Percentiles rank a stretch among this genome's conserved stretches.
Evolutionary conservation across 2,888 invertebrate species (phyloP).

Genomic region (Hypolimnas misippus): DNA sequence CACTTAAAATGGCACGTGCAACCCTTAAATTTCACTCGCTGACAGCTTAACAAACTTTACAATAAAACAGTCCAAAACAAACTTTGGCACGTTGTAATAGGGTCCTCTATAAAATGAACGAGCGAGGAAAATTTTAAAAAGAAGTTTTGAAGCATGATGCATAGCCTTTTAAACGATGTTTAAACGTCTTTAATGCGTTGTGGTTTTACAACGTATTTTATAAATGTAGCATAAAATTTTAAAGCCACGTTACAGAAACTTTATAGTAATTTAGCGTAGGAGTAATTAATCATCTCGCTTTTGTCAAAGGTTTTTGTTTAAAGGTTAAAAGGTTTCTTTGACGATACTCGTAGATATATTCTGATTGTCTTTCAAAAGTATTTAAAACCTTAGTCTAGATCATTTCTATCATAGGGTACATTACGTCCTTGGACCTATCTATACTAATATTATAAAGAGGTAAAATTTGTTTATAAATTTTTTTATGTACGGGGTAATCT

Average conservation of each 20-base stretch:
- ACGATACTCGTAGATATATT: not conserved
- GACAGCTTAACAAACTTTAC: constrained; percentile 32
- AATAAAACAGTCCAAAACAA: not conserved
- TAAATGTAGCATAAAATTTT: not conserved
- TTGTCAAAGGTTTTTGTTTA: not conserved
- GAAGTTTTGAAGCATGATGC: constrained; percentile 33
- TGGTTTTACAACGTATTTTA: constrained; percentile 1
- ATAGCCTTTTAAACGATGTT: constrained; percentile 31
- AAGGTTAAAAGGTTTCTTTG: too few relatives aligned
- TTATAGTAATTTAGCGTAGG: not conserved
- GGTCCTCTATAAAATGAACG: constrained; percentile 12
- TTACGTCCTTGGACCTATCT: too few relatives aligned
- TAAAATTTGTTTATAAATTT: too few relatives aligned
- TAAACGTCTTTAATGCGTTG: not conserved
- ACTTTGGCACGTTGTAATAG: constrained; percentile 15
- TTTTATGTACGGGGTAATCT: too few relatives aligned
- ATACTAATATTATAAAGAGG: too few relatives aligned
- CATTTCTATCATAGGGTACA: too few relatives aligned
- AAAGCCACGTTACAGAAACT: not conserved
- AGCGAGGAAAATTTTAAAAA: constrained; percentile 11
- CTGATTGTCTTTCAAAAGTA: too few relatives aligned
- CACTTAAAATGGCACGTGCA: constrained; percentile 46
- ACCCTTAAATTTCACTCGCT: constrained; percentile 42
- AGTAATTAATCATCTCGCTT: not conserved
- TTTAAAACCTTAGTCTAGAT: too few relatives aligned